These are phyloP conservation scores for Cirrhinus molitorella DNA, from an alignment of 2,797 vertebrate genomes.

Conservation along the genomic window DNA sequence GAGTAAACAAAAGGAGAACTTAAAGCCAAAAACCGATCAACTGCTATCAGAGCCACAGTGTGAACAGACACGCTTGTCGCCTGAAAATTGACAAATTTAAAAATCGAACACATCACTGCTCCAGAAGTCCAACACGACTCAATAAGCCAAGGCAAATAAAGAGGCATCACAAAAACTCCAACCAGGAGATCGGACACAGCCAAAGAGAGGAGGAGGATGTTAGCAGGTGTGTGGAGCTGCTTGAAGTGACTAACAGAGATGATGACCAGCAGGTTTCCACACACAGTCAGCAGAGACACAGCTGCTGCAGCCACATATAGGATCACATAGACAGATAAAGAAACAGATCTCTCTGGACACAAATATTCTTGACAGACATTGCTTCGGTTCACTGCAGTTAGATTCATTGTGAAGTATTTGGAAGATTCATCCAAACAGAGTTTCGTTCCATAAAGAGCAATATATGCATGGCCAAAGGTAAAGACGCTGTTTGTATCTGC, in stretches of 20 bases:
- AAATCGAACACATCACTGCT: conserved; percentile 36
- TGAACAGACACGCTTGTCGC: conserved; percentile 54
- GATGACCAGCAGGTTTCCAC: conserved; percentile 61
- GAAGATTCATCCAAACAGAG: not conserved
- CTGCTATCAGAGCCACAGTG: conserved; percentile 57
- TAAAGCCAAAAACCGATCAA: conserved; percentile 57
- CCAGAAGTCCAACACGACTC: conserved; percentile 55
- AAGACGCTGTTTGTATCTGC: not conserved
- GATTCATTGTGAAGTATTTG: conserved; percentile 31
- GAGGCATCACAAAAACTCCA: conserved; percentile 57
- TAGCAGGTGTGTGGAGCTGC: conserved; percentile 59
- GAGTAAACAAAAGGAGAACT: conserved; percentile 52
- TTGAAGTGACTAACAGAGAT: conserved; percentile 60
- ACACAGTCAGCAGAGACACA: conserved; percentile 57
- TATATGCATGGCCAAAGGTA: not conserved
- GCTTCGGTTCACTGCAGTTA: conserved; percentile 2
- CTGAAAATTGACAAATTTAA: conserved; percentile 50
- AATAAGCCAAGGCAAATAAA: conserved; percentile 51
- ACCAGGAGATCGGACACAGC: conserved; percentile 57
- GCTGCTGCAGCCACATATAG: conserved; percentile 44
- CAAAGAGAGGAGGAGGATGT: conserved; percentile 59
- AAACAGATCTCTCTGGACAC: conserved; percentile 48
- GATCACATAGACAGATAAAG: conserved; percentile 43
- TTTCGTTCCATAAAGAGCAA: not conserved
- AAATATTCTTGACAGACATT: conserved; percentile 20